Evolutionary conservation across 1,140 invertebrate species (phyloP), one percentile per base, ranked within the genome.

Genomic region (Fopius arisanus): DNA sequence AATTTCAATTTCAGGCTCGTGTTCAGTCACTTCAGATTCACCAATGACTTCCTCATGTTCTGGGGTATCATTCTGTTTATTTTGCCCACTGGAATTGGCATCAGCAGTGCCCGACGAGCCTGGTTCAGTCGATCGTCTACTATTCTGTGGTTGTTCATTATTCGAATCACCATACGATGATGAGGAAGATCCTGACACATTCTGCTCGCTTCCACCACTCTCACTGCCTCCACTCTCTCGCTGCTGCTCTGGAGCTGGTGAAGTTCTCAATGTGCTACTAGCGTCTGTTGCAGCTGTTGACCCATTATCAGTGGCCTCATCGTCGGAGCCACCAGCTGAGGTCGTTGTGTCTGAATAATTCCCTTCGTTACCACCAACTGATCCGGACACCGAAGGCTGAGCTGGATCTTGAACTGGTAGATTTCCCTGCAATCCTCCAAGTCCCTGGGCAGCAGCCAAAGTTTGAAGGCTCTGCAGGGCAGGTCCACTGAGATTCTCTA

Each of bases 231-330:
- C 91, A 76, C 95, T 96, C 84, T 97, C 96, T 37, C 94, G 6
- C 6, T 29, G 62, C 9, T 29, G 26, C 28, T 65, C 29, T n/a
- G 76, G 90, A 2, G 95, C 95, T 0, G 96, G 96, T 0, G 96
- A 97, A 12, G 96, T 97, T 75, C 96, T 91, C 65, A 97, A 88
- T 1, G 96, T 97, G 54, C 95, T 97, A 31, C 95, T 59, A 10
- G 54, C 96, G 87, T 97, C 96, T 2, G 96, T 97, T 3, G 96
- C 96, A 33, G 96, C 96, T 65, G 95, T 97, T 74, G 95, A 96
- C n/a, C 94, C 94, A 88, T 98, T 97, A 84, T 98, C 97, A 98
- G 96, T 51, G 96, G 96, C 94, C 88, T 98, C 97, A 85, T 98
- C 97, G 87, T 98, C 96, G 40, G 96, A 96, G 1, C 95, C 95